phyloP scores from a whole-genome alignment of 2,113 vertebrate genomes.

The Nycticryphes semicollaris region DNA sequence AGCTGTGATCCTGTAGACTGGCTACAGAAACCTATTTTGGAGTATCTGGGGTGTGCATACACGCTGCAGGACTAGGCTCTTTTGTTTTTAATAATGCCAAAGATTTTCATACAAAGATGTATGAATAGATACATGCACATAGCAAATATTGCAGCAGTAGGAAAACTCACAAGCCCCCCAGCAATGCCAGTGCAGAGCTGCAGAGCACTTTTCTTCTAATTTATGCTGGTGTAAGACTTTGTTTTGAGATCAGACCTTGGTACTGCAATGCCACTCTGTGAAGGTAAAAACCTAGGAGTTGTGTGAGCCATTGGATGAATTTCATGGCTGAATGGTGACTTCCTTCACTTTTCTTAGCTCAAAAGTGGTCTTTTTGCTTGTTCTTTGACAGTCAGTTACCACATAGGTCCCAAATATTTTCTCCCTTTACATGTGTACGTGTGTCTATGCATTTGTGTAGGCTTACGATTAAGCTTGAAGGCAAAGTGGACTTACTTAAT shows the following conservation, averaged over 20 bases:
- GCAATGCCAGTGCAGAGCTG: neutral
- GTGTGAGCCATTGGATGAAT: neutral
- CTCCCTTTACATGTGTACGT: neutral
- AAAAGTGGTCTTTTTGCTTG: neutral
- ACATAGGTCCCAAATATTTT: neutral
- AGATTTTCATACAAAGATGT: neutral
- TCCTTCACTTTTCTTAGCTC: neutral
- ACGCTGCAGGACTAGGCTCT: neutral
- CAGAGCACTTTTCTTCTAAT: neutral
- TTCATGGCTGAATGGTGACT: neutral
- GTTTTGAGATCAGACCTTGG: neutral
- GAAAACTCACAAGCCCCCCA: neutral
- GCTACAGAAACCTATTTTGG: neutral
- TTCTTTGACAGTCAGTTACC: neutral
- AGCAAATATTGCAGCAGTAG: neutral
- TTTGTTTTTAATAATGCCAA: neutral
- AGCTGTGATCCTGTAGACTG: neutral
- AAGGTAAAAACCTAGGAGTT: neutral
- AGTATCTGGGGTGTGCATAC: neutral
- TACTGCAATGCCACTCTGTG: neutral
- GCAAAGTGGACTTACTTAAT: neutral
- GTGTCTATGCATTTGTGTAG: neutral
- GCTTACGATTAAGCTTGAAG: neutral
- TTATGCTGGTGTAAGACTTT: neutral
- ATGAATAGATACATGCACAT: neutral